These are phyloP conservation scores for Gortyna flavago DNA, from an alignment of 2,888 invertebrate species.

Conservation along the genomic window DNA sequence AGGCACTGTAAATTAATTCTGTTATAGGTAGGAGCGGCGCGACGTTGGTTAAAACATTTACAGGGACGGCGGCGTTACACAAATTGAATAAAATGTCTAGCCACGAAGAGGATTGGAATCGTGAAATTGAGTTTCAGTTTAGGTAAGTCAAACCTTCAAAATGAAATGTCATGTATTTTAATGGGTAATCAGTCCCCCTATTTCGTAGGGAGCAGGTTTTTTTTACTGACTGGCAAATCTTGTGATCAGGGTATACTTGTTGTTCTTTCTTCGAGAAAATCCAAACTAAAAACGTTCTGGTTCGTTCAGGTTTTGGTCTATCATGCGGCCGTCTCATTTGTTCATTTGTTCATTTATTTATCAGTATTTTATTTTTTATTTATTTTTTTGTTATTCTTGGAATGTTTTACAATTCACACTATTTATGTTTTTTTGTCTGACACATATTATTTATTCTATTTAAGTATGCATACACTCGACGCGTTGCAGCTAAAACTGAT, in stretches of 20 bases:
- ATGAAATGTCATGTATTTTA: constrained; percentile 13
- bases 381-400: no score
- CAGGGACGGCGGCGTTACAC: not conserved
- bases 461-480: no score
- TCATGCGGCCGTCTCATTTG: no score
- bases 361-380: no score
- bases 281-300: not conserved
- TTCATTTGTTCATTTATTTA: no score
- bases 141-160: not conserved
- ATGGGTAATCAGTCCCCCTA: not conserved
- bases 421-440: no score
- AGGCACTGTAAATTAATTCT: not conserved
- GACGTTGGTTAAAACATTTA: not conserved
- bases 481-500: no score
- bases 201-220: not conserved
- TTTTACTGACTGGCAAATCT: not conserved
- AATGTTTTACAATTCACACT: no score
- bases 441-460: no score
- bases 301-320: no score
- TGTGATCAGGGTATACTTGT: not conserved
- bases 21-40: not conserved
- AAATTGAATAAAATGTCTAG: constrained; percentile 13
- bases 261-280: not conserved
- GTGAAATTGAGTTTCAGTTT: constrained; percentile 13
- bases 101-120: not conserved